A percentile compares a stretch with the other conserved stretches of the same genome.
phyloP scores from a whole-genome alignment of 2,113 vertebrate genomes.

The Clinocottus analis region DNA sequence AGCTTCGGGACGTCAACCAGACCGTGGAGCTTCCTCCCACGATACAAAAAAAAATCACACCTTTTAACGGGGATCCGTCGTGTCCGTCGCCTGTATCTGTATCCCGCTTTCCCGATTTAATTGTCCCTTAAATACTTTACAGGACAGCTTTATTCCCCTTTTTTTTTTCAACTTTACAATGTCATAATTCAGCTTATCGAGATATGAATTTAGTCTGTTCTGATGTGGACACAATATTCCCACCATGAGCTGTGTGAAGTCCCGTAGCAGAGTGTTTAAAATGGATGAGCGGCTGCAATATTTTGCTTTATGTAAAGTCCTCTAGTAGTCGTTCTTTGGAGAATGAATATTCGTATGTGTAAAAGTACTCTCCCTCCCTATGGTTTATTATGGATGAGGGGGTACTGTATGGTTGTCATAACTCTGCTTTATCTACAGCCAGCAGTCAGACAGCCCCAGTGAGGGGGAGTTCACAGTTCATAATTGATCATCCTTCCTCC shows the following conservation, averaged over 20 bases:
- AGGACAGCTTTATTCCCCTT: not conserved
- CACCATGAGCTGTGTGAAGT: slow-evolving; percentile 21
- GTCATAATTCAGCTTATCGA: slow-evolving; percentile 16
- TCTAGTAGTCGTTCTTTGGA: slow-evolving; percentile 51
- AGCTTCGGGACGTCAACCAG: not conserved
- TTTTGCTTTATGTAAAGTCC: slow-evolving; percentile 55
- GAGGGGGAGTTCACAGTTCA: slow-evolving; percentile 77
- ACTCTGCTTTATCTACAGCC: slow-evolving; percentile 80
- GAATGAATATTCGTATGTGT: slow-evolving; percentile 59
- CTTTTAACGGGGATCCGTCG: not conserved
- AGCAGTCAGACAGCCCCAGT: slow-evolving; percentile 76
- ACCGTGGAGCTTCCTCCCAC: not conserved
- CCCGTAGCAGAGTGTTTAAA: slow-evolving; percentile 44
- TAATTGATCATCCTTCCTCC: slow-evolving; percentile 80
- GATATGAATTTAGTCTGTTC: slow-evolving; percentile 21
- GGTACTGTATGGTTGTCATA: slow-evolving; percentile 76
- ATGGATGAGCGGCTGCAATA: slow-evolving; percentile 54
- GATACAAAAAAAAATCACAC: not conserved
- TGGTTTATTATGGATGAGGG: slow-evolving; percentile 78
- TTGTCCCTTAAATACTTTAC: not conserved
- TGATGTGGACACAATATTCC: slow-evolving; percentile 22
- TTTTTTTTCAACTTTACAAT: not conserved
- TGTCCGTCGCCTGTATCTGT: not conserved
- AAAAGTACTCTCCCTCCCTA: slow-evolving; percentile 62
- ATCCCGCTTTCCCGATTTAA: not conserved